A percentile compares a stretch with the other conserved stretches of the same genome.
Conservation (phyloP, 2,888 invertebrate genomes). For the Drosophila anomalata region DNA sequence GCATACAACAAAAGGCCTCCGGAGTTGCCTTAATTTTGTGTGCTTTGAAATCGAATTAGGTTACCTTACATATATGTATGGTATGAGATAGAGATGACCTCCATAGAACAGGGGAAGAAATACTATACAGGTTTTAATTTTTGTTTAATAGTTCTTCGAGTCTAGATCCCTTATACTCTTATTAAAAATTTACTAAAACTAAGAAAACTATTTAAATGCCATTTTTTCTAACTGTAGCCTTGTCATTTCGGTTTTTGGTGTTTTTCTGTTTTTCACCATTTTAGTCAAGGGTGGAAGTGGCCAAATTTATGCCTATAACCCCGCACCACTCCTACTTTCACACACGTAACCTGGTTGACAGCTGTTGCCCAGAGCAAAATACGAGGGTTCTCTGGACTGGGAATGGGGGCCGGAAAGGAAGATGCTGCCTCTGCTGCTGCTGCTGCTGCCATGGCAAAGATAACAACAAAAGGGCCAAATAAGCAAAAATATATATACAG, state of each 20-base stretch:
- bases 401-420: constrained; percentile 9
- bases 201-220: background rate
- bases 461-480: constrained; percentile 66
- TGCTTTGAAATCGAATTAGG: constrained; percentile 72
- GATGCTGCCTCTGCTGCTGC: constrained; percentile 22
- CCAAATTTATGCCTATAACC: constrained; percentile 57
- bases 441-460: constrained; percentile 49
- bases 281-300: constrained; percentile 32
- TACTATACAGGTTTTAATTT: no score
- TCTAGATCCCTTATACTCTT: background rate
- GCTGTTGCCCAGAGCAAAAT: constrained; percentile 66
- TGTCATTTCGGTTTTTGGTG: constrained; percentile 53
- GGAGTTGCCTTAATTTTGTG: constrained; percentile 63
- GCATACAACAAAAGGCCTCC: constrained; percentile 50
- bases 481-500: constrained; percentile 53
- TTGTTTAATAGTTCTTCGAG: background rate
- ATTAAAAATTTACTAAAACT: background rate
- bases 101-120: background rate
- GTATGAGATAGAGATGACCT: background rate
- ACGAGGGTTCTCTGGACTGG: constrained; percentile 13
- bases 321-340: constrained; percentile 31
- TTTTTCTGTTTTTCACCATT: constrained; percentile 30
- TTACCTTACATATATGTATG: constrained; percentile 28
- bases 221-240: constrained; percentile 28
- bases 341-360: constrained; percentile 73